Evolutionary conservation across 2,888 invertebrate species (phyloP).

Genomic region (Drosophila putrida): DNA sequence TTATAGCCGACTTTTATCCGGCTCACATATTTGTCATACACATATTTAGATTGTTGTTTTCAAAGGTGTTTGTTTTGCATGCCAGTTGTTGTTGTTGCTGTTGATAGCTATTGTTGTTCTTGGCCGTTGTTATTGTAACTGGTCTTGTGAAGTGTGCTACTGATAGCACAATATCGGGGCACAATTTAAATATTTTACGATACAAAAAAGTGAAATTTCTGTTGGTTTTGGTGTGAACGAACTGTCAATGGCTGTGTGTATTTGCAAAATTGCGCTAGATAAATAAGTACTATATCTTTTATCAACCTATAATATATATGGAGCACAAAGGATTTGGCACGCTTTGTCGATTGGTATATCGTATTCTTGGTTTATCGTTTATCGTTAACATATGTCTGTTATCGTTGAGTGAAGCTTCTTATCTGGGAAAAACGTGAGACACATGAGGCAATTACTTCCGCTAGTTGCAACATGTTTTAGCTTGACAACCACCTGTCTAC

Average conservation of each 20-base stretch:
- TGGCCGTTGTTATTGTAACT: constrained; percentile 37
- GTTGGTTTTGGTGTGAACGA: constrained; percentile 71
- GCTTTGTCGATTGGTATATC: background rate
- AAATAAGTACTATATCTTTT: constrained; percentile 62
- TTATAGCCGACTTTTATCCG: constrained; percentile 31
- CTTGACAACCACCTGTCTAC: constrained; percentile 26
- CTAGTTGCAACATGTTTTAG: constrained; percentile 24
- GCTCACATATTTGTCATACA: constrained; percentile 4
- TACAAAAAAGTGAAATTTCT: constrained; percentile 46
- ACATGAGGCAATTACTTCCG: constrained; percentile 41
- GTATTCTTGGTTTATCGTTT: constrained; percentile 1
- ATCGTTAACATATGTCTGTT: constrained; percentile 33
- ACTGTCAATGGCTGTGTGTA: constrained; percentile 64
- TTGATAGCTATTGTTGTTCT: constrained; percentile 17
- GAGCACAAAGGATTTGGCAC: constrained; percentile 2
- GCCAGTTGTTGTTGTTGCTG: constrained; percentile 28
- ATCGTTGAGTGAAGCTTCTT: constrained; percentile 26
- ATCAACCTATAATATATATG: constrained; percentile 21
- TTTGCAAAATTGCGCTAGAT: constrained; percentile 58
- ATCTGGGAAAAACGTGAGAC: constrained; percentile 50
- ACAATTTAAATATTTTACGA: constrained; percentile 74
- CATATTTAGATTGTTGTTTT: constrained; percentile 58
- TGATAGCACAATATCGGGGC: constrained; percentile 58
- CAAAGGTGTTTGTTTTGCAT: constrained; percentile 61
- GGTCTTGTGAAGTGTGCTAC: constrained; percentile 64